These are phyloP conservation scores for Clytia hemisphaerica DNA, from an alignment of 30 jellyfish, hydroid and myxozoan genomes.

Conservation along the genomic window DNA sequence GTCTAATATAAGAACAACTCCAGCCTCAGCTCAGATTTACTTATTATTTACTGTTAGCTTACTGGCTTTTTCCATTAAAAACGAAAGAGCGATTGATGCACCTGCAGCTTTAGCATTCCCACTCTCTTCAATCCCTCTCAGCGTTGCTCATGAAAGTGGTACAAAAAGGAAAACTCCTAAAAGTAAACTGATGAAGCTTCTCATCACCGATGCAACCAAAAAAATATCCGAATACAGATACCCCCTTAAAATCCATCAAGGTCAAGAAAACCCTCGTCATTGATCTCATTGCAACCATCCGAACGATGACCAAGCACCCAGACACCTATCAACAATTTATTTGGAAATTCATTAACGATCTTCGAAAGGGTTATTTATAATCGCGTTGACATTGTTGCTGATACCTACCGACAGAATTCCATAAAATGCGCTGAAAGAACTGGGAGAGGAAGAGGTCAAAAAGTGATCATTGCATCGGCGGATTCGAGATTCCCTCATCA, in stretches of 20 bases:
- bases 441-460: slow-evolving; percentile 20
- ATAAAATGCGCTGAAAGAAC: slow-evolving; percentile 18
- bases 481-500: slow-evolving; percentile 36
- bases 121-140: background rate
- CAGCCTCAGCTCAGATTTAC: too few relatives aligned
- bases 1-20: too few relatives aligned
- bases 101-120: background rate
- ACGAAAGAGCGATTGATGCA: background rate
- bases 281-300: slow-evolving; percentile 44
- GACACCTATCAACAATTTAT: slow-evolving; percentile 29
- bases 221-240: background rate
- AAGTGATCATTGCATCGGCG: slow-evolving; percentile 24
- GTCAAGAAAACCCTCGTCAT: slow-evolving; percentile 3
- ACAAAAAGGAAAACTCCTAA: background rate
- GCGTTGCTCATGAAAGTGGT: background rate
- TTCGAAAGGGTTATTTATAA: slow-evolving; percentile 31
- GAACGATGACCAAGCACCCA: slow-evolving; percentile 35
- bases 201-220: background rate
- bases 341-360: slow-evolving; percentile 2
- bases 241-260: background rate
- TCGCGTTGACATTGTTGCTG: slow-evolving; percentile 47
- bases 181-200: background rate
- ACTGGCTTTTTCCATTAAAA: background rate
- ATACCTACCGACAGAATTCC: slow-evolving; percentile 33
- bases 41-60: too few relatives aligned